These are phyloP conservation scores for Chunga burmeisteri DNA, from an alignment of 2,113 vertebrate genomes.

Conservation along the genomic window DNA sequence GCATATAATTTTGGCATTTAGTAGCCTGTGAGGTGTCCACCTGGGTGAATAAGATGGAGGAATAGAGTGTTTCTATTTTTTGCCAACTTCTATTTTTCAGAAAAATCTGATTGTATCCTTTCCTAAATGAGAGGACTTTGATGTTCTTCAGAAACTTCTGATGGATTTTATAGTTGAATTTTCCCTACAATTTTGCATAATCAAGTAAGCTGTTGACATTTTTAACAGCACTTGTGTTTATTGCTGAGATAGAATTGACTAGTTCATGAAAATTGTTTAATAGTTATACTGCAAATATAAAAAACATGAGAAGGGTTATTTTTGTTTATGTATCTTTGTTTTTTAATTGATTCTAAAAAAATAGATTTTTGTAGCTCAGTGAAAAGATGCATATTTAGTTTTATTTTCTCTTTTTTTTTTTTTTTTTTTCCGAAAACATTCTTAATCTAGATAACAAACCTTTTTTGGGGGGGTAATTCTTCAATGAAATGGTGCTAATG, in stretches of 20 bases:
- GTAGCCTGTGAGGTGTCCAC: constrained; percentile 35
- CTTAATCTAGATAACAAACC: not conserved
- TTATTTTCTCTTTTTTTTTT: not conserved
- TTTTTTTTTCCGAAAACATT: not conserved
- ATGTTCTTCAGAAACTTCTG: constrained; percentile 65
- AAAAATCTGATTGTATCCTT: constrained; percentile 66
- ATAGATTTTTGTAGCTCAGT: not conserved
- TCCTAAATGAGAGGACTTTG: constrained; percentile 64
- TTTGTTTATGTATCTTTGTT: not conserved
- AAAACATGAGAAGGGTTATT: not conserved
- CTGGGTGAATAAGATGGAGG: constrained; percentile 42
- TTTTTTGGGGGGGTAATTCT: not conserved
- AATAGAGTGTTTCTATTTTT: constrained; percentile 52
- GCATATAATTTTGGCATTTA: constrained; percentile 13
- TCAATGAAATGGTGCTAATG: not conserved
- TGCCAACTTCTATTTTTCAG: constrained; percentile 68
- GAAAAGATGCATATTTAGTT: not conserved
- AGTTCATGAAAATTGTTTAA: constrained; percentile 21
- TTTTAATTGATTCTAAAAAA: not conserved
- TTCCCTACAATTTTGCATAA: constrained; percentile 65
- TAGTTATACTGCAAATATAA: not conserved
- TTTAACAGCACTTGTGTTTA: constrained; percentile 62
- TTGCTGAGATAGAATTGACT: constrained; percentile 40
- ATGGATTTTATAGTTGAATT: constrained; percentile 66
- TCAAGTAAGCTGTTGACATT: constrained; percentile 67